Evolutionary conservation across 2,113 vertebrate species (phyloP), one percentile per base, ranked within the genome.

Genomic region (Salvelinus sp.): DNA sequence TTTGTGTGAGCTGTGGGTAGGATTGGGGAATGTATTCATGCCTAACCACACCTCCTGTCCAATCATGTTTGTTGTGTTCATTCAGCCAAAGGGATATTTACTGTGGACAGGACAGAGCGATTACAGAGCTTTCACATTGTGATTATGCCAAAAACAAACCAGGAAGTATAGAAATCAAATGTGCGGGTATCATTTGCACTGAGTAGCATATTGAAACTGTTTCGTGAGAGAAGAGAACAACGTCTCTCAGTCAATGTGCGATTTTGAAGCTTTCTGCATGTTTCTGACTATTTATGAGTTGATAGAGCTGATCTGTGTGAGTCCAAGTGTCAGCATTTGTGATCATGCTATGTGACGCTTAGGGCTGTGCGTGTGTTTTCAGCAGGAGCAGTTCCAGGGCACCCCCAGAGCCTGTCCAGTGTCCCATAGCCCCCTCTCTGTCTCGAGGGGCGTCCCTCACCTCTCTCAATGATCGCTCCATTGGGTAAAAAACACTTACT

Each of bases 341-440:
- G 54, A 44, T 44, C 2, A 44, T 12, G 9, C 38, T 48, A 23
- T 72, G 10, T 48, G 38, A 44, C 57, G 47, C 23, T 57, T 66
- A 68, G 74, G 7, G 38, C 38, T 44, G 38, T 67, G 30, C 73
- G n/a, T 77, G 71, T 73, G 69, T 72, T 58, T 73, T 27, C 86
- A 85, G 81, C 81, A 92, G 92, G 76, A 68, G 80, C 50, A 85
- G n/a, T 65, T 54, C 50, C 50, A 54, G 50, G 18, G 91, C 87
- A 72, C 38, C 87, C 33, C 70, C 80, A 2, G 92, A 92, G 64
- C 87, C 86, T 0, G 82, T 91, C 3, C 89, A 90, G 76, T 91
- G 90, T 71, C 89, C 90, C 0, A 79, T 90, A 73, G 88, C 73
- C 27, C 91, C 91, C 25, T 77, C 85, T 81, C 38, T 87, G 74